A percentile compares a stretch with the other conserved stretches of the same genome.
phyloP scores from a whole-genome alignment of 2,113 vertebrate species.

The Cervus canadensis region DNA sequence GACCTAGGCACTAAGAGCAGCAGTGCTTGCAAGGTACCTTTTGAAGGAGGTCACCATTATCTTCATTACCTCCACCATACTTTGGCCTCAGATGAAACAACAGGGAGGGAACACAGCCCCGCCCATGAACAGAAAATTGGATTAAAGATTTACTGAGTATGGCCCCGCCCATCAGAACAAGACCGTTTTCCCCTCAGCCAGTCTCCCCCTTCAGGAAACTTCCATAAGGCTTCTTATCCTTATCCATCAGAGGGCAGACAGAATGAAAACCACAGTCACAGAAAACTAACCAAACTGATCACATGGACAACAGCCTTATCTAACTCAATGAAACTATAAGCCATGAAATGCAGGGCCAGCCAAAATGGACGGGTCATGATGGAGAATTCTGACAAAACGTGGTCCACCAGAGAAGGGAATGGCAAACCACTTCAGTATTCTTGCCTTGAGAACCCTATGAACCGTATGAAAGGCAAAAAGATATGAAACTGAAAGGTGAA shows the following conservation, averaged over 20 bases:
- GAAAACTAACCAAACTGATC: background rate
- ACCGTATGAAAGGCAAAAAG: background rate
- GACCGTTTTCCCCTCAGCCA: background rate
- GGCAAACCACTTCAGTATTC: background rate
- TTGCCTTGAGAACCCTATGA: background rate
- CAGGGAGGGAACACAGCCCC: background rate
- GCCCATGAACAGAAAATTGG: background rate
- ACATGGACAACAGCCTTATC: background rate
- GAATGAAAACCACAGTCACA: background rate
- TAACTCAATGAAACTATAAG: background rate
- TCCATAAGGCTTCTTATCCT: background rate
- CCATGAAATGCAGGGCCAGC: background rate
- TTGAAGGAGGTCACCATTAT: background rate
- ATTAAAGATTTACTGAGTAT: background rate
- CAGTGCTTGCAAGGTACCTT: background rate
- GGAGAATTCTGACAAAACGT: background rate
- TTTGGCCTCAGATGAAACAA: background rate
- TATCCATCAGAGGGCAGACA: background rate
- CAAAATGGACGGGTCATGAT: background rate
- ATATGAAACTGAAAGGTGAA: background rate
- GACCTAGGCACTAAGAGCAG: background rate
- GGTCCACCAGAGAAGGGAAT: background rate
- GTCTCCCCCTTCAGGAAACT: background rate
- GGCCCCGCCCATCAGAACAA: background rate
- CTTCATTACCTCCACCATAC: background rate